Evolutionary conservation across 2,113 vertebrate species (phyloP).

Genomic region (Pampusana beccarii): DNA sequence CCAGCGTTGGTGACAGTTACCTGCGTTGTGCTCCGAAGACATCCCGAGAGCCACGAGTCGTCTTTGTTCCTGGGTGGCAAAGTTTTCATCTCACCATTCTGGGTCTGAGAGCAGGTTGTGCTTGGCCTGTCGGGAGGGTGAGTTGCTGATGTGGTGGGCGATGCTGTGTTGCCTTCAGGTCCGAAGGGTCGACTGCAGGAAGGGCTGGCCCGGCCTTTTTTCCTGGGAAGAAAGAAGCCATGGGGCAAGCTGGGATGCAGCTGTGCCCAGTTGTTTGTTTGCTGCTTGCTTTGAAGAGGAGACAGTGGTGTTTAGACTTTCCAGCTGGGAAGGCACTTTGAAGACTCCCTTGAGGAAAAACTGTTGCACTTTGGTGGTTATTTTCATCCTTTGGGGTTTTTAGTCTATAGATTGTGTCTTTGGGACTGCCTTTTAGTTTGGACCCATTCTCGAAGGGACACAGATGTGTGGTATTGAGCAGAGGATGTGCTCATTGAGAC

Average conservation of each 20-base stretch:
- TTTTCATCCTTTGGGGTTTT: not conserved
- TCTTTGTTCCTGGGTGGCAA: not conserved
- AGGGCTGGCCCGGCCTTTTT: not conserved
- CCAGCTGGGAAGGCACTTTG: conserved; percentile 4
- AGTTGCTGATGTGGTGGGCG: not conserved
- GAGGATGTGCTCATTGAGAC: not conserved
- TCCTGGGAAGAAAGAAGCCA: not conserved
- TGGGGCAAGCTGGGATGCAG: not conserved
- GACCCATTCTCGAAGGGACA: not conserved
- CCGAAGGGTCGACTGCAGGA: not conserved
- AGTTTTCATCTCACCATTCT: accelerated
- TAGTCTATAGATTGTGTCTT: not conserved
- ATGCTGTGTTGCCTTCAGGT: not conserved
- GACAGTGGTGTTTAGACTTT: not conserved
- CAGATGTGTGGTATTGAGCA: not conserved
- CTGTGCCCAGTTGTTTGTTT: not conserved
- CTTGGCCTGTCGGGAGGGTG: not conserved
- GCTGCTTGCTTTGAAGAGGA: not conserved
- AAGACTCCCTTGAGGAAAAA: not conserved
- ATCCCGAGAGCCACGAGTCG: not conserved
- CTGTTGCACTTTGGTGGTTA: not conserved
- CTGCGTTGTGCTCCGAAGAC: not conserved
- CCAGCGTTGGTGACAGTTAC: not conserved
- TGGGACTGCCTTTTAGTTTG: not conserved
- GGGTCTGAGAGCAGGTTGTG: accelerated